Conservation (phyloP, 2,113 vertebrate genomes). For the Canis aureus region DNA sequence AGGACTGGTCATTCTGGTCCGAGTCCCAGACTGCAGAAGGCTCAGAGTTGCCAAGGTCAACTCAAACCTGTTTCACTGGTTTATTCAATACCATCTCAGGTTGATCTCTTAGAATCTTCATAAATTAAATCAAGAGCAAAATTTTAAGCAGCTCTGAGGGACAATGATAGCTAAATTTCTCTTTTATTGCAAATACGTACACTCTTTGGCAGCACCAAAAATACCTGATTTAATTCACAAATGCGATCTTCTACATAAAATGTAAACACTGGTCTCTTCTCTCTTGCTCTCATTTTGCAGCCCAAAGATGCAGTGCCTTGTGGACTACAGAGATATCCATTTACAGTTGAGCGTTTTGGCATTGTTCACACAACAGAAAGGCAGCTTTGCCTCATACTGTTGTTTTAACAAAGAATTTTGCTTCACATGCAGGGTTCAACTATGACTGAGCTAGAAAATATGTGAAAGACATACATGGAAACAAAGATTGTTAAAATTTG, state of each 20-base stretch:
- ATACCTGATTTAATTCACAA: slow-evolving; percentile 35
- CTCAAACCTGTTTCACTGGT: slow-evolving; percentile 74
- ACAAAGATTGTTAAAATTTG: slow-evolving; percentile 74
- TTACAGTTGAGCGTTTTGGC: slow-evolving; percentile 66
- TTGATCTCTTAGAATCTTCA: slow-evolving; percentile 64
- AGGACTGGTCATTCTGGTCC: slow-evolving; percentile 57
- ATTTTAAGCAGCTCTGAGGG: slow-evolving; percentile 21
- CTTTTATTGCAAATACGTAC: slow-evolving; percentile 31
- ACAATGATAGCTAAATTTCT: slow-evolving; percentile 12
- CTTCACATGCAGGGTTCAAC: slow-evolving; percentile 79
- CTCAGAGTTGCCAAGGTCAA: slow-evolving; percentile 60
- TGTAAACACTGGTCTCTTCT: slow-evolving; percentile 45
- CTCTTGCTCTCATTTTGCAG: slow-evolving; percentile 64
- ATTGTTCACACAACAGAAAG: slow-evolving; percentile 73
- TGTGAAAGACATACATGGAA: slow-evolving; percentile 80
- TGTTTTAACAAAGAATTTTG: slow-evolving; percentile 79
- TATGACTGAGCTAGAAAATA: slow-evolving; percentile 81
- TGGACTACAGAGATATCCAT: slow-evolving; percentile 64
- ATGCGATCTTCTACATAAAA: slow-evolving; percentile 65
- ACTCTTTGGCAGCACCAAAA: slow-evolving; percentile 25
- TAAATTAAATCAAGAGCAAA: slow-evolving; percentile 68
- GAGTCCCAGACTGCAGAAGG: slow-evolving; percentile 27
- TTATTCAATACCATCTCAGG: slow-evolving; percentile 65
- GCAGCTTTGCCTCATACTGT: slow-evolving; percentile 71
- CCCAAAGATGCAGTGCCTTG: slow-evolving; percentile 56